phyloP scores from a whole-genome alignment of 2,797 vertebrate species.

The Propithecus deckenii region DNA sequence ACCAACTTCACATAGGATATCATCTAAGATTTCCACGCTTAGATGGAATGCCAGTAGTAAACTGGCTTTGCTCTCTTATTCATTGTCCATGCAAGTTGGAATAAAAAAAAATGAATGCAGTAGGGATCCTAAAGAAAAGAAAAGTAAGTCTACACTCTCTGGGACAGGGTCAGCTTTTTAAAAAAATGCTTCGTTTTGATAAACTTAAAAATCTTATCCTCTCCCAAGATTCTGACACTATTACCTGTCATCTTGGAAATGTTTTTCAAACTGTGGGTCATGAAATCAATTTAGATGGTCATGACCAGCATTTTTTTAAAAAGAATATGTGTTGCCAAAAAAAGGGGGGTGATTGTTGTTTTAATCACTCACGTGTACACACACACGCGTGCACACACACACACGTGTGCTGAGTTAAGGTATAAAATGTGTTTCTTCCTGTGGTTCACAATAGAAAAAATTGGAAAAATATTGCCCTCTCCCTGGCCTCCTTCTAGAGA shows the following conservation, averaged over 20 bases:
- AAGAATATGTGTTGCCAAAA: background rate
- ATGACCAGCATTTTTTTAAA: background rate
- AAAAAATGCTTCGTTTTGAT: background rate
- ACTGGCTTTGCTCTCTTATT: background rate
- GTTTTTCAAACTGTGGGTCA: background rate
- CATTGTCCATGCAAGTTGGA: background rate
- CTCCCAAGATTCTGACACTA: background rate
- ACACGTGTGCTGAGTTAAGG: slow-evolving; percentile 10
- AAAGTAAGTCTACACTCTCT: background rate
- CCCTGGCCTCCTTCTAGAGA: background rate
- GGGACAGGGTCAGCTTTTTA: background rate
- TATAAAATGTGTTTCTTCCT: background rate
- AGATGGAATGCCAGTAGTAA: background rate
- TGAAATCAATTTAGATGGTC: background rate
- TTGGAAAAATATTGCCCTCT: background rate
- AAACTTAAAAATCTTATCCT: background rate
- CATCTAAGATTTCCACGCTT: background rate
- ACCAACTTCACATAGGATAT: background rate
- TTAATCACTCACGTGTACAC: background rate
- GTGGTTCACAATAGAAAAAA: background rate
- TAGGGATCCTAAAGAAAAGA: background rate
- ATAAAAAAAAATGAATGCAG: background rate
- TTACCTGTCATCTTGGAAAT: background rate
- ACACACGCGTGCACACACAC: background rate
- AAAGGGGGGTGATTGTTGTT: background rate